Percentiles rank a stretch among this genome's conserved stretches.
Evolutionary conservation across 2,797 vertebrate genomes (phyloP).

Genomic region (Alosa sapidissima): DNA sequence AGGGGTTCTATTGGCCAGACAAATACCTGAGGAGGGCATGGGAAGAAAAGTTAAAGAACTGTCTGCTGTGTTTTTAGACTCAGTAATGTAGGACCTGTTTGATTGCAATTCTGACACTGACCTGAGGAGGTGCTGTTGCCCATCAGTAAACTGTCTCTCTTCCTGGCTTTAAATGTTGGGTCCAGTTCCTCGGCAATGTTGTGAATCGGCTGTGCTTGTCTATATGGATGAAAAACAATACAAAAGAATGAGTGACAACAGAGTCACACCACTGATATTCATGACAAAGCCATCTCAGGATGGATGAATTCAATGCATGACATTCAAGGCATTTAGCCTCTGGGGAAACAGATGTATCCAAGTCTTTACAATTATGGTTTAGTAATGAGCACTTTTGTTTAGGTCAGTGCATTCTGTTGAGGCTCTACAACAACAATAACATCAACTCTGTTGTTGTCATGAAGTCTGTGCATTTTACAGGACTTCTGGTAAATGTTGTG

Average conservation of each 20-base stretch:
- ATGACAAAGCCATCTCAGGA: not conserved
- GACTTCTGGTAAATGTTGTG: no score
- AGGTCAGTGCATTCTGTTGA: no score
- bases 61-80: not conserved
- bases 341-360: not conserved
- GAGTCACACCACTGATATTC: not conserved
- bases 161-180: constrained; percentile 74
- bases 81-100: not conserved
- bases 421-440: no score
- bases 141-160: constrained; percentile 45
- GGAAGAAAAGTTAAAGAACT: not conserved
- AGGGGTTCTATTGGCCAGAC: constrained; percentile 54
- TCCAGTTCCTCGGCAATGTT: constrained; percentile 80
- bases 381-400: no score
- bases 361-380: no score
- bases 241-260: not conserved
- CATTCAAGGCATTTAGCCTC: not conserved
- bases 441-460: not conserved
- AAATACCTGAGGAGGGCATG: constrained; percentile 34
- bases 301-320: not conserved
- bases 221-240: constrained; percentile 38
- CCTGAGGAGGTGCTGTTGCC: not conserved
- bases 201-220: constrained; percentile 64
- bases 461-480: no score
- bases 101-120: not conserved